Conservation (phyloP, 2,113 vertebrate genomes). For the Heterotilapia buettikoferi region DNA sequence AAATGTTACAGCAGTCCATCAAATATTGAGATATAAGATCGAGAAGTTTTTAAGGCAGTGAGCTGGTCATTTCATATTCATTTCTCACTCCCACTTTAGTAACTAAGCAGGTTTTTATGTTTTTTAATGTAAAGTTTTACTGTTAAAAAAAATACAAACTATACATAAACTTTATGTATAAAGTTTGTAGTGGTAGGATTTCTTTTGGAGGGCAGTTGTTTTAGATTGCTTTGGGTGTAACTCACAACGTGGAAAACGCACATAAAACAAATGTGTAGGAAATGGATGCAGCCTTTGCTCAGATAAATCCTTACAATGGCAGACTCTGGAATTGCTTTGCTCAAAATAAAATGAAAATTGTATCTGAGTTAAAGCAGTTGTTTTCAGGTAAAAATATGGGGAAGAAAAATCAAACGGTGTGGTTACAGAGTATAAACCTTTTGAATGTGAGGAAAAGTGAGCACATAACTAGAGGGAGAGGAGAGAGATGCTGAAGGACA, state of each 20-base stretch:
- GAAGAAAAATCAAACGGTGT: neutral
- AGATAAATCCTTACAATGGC: neutral
- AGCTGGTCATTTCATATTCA: fast-evolving
- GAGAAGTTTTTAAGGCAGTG: neutral
- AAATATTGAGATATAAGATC: neutral
- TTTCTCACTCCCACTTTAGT: neutral
- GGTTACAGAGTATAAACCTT: neutral
- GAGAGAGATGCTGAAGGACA: conserved; percentile 11
- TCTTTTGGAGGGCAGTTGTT: neutral
- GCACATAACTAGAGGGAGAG: neutral
- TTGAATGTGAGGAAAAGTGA: neutral
- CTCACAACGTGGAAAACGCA: neutral
- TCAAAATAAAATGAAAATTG: neutral
- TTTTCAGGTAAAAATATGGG: neutral
- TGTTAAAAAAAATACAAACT: neutral
- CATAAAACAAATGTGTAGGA: neutral
- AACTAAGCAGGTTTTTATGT: neutral
- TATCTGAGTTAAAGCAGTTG: neutral
- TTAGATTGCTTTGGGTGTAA: neutral
- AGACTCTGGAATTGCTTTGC: neutral
- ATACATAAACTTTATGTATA: neutral
- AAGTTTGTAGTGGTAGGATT: fast-evolving
- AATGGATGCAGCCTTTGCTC: neutral
- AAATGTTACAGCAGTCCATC: neutral
- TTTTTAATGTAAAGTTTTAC: neutral